A percentile compares a stretch with the other conserved stretches of the same genome.
These are phyloP conservation scores for Pygmarrhopalites habei DNA, from an alignment of 1,140 invertebrate species.

Conservation along the genomic window DNA sequence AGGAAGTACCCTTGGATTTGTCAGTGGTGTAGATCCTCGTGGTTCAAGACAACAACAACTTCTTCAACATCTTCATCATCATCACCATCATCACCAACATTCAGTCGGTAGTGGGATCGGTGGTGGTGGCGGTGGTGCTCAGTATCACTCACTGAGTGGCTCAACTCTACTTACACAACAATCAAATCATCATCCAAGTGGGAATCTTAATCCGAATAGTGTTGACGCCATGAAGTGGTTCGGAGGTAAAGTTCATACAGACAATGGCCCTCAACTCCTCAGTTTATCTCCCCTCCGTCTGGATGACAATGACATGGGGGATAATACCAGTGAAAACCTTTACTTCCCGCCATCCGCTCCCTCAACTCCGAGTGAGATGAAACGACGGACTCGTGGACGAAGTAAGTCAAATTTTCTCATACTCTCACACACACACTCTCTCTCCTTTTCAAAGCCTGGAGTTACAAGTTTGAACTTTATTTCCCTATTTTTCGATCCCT, in stretches of 20 bases:
- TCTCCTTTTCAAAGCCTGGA: too few species aligned
- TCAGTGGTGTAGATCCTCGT: too few species aligned
- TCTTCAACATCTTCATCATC: neutral
- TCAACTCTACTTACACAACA: too few species aligned
- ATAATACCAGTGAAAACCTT: slow-evolving; percentile 9
- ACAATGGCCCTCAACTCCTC: slow-evolving; percentile 59
- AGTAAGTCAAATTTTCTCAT: slow-evolving; percentile 26
- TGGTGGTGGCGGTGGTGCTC: neutral
- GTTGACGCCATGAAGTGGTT: slow-evolving; percentile 40
- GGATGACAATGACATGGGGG: slow-evolving; percentile 28
- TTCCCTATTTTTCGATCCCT: too few species aligned
- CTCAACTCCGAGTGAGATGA: slow-evolving; percentile 32
- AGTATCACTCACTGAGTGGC: too few species aligned
- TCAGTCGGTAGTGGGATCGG: neutral
- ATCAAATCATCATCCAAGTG: too few species aligned
- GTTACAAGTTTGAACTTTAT: too few species aligned
- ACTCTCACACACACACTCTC: too few species aligned
- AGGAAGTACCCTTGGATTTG: too few species aligned
- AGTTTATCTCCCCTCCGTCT: slow-evolving; percentile 56
- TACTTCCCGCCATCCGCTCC: slow-evolving; percentile 36
- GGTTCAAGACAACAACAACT: too few species aligned
- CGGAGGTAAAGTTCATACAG: slow-evolving; percentile 37
- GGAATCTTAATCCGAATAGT: neutral
- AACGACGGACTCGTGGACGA: slow-evolving; percentile 34
- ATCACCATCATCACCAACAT: neutral